Evolutionary conservation across 1,140 invertebrate species (phyloP).

Genomic region (Calycopis cecrops): DNA sequence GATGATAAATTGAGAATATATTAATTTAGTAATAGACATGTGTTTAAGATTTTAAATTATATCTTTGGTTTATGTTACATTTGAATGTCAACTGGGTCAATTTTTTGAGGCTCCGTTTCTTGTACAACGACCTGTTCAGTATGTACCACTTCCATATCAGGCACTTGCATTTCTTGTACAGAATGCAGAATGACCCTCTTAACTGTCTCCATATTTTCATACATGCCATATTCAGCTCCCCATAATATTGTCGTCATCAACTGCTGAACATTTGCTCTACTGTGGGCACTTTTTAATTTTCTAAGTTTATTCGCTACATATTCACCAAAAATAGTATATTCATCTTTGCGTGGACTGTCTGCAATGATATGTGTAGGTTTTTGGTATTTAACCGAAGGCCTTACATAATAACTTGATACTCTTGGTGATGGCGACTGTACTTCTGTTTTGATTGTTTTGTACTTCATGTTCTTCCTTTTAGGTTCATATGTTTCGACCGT

Average conservation of each 20-base stretch:
- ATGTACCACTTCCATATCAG: constrained; percentile 24
- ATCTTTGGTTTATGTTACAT: background rate
- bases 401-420: constrained; percentile 32
- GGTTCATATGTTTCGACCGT: constrained; percentile 46
- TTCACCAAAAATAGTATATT: constrained; percentile 57
- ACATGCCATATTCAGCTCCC: constrained; percentile 64
- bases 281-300: constrained; percentile 49
- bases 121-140: constrained; percentile 7
- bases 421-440: constrained; percentile 34
- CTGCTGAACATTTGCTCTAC: constrained; percentile 58
- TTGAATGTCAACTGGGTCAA: background rate
- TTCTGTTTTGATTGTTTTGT: constrained; percentile 55
- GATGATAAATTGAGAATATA: too few relatives aligned
- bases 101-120: background rate
- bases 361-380: constrained; percentile 35
- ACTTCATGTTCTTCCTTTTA: constrained; percentile 43
- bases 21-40: too few relatives aligned
- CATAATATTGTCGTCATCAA: constrained; percentile 64
- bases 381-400: constrained; percentile 23
- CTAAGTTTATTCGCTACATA: constrained; percentile 62
- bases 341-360: constrained; percentile 42
- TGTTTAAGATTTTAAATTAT: too few relatives aligned
- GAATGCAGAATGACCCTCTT: constrained; percentile 53
- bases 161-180: constrained; percentile 37
- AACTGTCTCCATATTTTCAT: constrained; percentile 57